These are phyloP conservation scores for Enteromius mattozi DNA, from an alignment of 2,797 vertebrate species.

Conservation along the genomic window DNA sequence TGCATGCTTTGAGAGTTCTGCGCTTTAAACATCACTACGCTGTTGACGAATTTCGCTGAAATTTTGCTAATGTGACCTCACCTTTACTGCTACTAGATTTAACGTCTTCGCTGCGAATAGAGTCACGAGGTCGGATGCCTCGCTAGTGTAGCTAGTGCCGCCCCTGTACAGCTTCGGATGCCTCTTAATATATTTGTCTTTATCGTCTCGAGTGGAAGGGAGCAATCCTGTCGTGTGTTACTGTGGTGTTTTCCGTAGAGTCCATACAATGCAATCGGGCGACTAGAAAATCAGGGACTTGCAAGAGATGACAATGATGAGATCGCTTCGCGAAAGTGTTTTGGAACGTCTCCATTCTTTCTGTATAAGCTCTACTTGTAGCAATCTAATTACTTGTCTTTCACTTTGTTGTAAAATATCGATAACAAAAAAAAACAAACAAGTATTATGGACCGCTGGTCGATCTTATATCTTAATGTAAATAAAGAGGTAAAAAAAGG, in stretches of 20 bases:
- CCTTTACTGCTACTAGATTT: slow-evolving; percentile 39
- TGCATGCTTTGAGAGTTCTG: background rate
- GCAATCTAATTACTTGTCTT: slow-evolving; percentile 80
- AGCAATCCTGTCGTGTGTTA: slow-evolving; percentile 70
- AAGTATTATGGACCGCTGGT: slow-evolving; percentile 86
- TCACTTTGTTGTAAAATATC: slow-evolving; percentile 80
- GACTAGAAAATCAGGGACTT: slow-evolving; percentile 82
- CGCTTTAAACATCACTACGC: background rate
- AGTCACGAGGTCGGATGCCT: slow-evolving; percentile 64
- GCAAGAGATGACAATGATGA: slow-evolving; percentile 80
- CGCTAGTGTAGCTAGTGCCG: slow-evolving; percentile 78
- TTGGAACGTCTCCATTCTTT: slow-evolving; percentile 75
- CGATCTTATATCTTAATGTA: slow-evolving; percentile 86
- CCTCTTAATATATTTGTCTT: slow-evolving; percentile 78
- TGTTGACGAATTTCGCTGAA: background rate
- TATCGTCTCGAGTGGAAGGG: slow-evolving; percentile 77
- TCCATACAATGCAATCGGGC: slow-evolving; percentile 83
- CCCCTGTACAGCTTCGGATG: slow-evolving; percentile 80
- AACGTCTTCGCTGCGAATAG: slow-evolving; percentile 39
- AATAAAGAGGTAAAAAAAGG: slow-evolving; percentile 68
- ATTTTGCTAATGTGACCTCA: slow-evolving; percentile 25
- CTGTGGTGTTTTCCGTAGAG: slow-evolving; percentile 80
- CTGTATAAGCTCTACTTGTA: slow-evolving; percentile 78
- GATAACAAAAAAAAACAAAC: slow-evolving; percentile 51
- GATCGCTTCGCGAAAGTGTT: slow-evolving; percentile 79